Evolutionary conservation across 1,140 invertebrate genomes (phyloP).

Genomic region (Platyscapa corneri): DNA sequence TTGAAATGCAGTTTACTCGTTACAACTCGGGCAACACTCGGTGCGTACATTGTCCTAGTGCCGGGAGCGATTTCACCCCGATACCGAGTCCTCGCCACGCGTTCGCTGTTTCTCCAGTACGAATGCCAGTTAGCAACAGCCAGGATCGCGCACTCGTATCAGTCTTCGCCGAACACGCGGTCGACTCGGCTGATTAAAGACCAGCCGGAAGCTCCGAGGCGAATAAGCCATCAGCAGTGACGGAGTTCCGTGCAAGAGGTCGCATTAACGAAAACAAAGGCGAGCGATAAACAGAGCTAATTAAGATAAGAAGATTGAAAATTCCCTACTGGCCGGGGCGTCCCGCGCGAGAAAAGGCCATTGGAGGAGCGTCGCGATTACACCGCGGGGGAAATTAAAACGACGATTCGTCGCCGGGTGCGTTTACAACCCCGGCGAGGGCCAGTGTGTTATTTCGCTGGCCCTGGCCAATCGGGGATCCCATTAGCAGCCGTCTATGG

Average conservation of each 20-base stretch:
- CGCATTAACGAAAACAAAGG: background rate
- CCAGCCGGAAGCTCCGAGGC: background rate
- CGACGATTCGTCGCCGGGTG: too few relatives aligned
- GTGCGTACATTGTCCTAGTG: too few relatives aligned
- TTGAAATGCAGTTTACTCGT: too few relatives aligned
- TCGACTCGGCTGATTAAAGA: background rate
- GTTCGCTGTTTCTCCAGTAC: too few relatives aligned
- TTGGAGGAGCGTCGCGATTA: background rate
- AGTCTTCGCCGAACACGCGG: background rate
- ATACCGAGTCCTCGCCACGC: too few relatives aligned
- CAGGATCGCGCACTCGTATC: background rate
- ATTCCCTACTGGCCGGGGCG: background rate
- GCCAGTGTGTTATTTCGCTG: too few relatives aligned
- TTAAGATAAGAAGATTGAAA: conserved; percentile 43
- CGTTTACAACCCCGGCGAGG: too few relatives aligned
- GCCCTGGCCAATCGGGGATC: background rate
- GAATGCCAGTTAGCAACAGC: background rate
- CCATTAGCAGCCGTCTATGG: background rate
- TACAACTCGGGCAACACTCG: too few relatives aligned
- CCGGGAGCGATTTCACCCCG: too few relatives aligned
- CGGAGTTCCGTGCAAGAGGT: background rate
- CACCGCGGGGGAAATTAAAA: background rate
- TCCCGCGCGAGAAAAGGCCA: background rate
- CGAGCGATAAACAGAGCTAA: background rate
- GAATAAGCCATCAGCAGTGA: background rate